These are phyloP conservation scores for Acomys russatus DNA, from an alignment of 2,797 vertebrate genomes.

Conservation along the genomic window DNA sequence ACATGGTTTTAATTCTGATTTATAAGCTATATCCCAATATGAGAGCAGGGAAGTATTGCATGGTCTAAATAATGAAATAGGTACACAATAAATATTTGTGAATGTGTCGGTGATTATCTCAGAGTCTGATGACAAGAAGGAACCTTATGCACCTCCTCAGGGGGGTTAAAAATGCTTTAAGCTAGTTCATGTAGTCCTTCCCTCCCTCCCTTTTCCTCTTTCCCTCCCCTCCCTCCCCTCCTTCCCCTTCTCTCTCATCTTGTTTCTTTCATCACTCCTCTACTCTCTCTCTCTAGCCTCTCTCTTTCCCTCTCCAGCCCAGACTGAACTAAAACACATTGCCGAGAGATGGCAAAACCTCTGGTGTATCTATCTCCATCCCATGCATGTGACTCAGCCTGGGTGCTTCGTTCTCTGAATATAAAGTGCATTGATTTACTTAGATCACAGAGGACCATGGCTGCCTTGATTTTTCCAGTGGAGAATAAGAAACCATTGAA, in stretches of 20 bases:
- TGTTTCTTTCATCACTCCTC: neutral
- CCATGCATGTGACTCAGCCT: neutral
- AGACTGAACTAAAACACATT: neutral
- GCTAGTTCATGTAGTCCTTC: neutral
- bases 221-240: no score
- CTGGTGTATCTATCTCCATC: neutral
- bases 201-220: neutral
- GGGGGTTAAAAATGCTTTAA: neutral
- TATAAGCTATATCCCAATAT: neutral
- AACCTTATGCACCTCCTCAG: neutral
- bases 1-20: slow-evolving; percentile 32
- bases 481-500: slow-evolving; percentile 24
- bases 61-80: neutral
- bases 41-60: neutral
- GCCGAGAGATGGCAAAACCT: neutral
- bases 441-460: neutral
- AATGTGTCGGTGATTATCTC: neutral
- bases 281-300: neutral
- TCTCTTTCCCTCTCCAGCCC: neutral
- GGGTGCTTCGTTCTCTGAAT: neutral
- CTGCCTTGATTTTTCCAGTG: slow-evolving; percentile 1
- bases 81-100: neutral
- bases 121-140: neutral
- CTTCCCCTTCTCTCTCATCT: neutral
- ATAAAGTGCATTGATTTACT: slow-evolving; percentile 6